Percentiles rank a stretch among this genome's conserved stretches.
These are phyloP conservation scores for Naja naja DNA, from an alignment of 2,113 vertebrate species.

Conservation along the genomic window DNA sequence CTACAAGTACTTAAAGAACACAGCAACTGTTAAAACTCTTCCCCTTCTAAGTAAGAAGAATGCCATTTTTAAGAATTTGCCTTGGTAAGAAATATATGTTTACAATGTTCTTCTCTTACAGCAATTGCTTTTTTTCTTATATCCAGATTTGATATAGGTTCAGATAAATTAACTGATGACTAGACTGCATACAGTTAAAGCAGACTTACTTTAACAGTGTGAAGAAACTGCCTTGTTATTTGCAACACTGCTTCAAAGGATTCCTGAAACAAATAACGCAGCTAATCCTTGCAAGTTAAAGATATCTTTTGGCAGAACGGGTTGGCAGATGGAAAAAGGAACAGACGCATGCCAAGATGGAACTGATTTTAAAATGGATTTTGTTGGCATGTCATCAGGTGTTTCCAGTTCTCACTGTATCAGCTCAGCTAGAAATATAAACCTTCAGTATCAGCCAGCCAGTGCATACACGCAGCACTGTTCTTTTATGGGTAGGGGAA, in stretches of 20 bases:
- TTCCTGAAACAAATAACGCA: neutral
- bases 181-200: neutral
- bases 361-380: slow-evolving; percentile 2
- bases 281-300: neutral
- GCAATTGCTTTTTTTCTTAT: neutral
- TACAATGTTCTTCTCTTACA: neutral
- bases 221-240: neutral
- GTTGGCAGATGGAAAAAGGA: neutral
- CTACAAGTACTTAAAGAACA: neutral
- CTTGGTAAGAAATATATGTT: neutral
- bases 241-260: neutral
- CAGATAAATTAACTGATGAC: neutral
- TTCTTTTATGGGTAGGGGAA: neutral
- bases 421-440: slow-evolving; percentile 16
- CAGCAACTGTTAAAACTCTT: neutral
- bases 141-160: neutral
- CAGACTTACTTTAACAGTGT: neutral
- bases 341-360: neutral
- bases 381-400: slow-evolving; percentile 21
- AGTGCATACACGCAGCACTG: neutral
- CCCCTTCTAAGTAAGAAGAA: neutral
- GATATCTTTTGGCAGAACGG: neutral
- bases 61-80: neutral
- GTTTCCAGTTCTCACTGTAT: slow-evolving; percentile 8
- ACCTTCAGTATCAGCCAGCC: neutral